Conservation (phyloP, 2,797 vertebrate genomes). For the Acropternis orthonyx region DNA sequence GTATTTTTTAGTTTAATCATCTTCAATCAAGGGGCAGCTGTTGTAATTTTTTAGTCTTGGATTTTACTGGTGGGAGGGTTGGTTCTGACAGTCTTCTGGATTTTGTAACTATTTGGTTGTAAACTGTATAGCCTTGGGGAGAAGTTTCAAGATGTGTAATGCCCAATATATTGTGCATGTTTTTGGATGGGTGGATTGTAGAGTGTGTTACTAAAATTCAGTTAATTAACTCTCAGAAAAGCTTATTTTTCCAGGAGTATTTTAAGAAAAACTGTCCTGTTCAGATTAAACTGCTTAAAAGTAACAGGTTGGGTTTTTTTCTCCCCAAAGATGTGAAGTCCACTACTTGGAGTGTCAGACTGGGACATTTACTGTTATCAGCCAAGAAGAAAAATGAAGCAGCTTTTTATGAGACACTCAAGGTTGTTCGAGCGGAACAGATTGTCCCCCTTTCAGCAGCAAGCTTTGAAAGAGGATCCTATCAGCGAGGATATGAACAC, state of each 20-base stretch:
- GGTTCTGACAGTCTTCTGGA: neutral
- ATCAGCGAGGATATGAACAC: conserved; percentile 97
- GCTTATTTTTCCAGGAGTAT: neutral
- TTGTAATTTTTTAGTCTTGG: neutral
- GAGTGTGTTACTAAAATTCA: neutral
- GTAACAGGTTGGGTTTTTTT: neutral
- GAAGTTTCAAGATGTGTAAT: neutral
- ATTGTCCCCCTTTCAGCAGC: conserved; percentile 96
- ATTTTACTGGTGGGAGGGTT: neutral
- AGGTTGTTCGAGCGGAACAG: conserved; percentile 91
- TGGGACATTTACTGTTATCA: conserved; percentile 90
- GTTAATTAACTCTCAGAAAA: neutral
- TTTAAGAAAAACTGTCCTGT: neutral
- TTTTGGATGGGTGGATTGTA: neutral
- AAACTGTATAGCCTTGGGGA: neutral
- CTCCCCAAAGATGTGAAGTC: conserved; percentile 84
- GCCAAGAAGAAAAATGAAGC: conserved; percentile 87
- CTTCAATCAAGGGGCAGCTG: neutral
- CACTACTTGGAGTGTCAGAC: conserved; percentile 89
- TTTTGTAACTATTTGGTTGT: neutral
- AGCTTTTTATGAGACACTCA: conserved; percentile 87
- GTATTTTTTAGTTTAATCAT: neutral
- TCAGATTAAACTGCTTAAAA: neutral
- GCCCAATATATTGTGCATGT: neutral
- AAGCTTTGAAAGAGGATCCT: conserved; percentile 97